Base-by-base conservation (phyloP, 2,797 vertebrate genomes). In the Phataginus tricuspis region DNA sequence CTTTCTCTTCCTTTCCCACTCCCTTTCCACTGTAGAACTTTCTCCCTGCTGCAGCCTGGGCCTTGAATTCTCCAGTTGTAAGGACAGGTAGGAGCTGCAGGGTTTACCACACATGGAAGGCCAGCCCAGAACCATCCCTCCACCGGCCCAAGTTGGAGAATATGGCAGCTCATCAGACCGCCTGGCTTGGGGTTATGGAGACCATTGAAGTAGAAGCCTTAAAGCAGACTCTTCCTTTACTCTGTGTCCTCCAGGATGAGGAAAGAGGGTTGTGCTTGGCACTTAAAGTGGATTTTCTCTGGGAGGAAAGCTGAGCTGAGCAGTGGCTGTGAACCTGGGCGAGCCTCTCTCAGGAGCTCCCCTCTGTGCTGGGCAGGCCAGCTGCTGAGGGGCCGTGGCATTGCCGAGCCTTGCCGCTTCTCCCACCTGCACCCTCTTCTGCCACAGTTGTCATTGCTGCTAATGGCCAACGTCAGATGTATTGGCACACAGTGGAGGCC, bases 401-500 rank as follows among this genome's bases (percentile, higher is more conserved):
- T 85, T 86, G 39, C 51, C 16, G 68, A 90, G 68, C 77, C 75
- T 85, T 19, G 39, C 29, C 75, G 34, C 68, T 68, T 45, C 42
- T 51, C 68, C 29, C n/a, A 2, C 14, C 42, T 74, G 37, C 14
- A 23, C 66, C 59, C 34, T 92, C 37, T 71, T 61, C 72, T 93
- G 72, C 75, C 85, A 72, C 61, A 7, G 3, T 74, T 61, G 59
- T 94, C 86, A 64, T 84, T 95, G 97, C 95, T 90, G 72, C 96
- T 96, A 66, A 79, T 83, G 83, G 59, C 94, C 78, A 90, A 63
- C 85, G 72, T 96, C 85, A 95, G 77, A 63, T 61, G 16, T 83
- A 72, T 85, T 85, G 78, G 69, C 80, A 74, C 51, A 34, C 6
- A 4, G 51, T 66, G 80, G 86, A 64, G 94, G 71, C 53, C 68